Conservation (phyloP, 2,797 vertebrate genomes). For the Siniperca scherzeri region DNA sequence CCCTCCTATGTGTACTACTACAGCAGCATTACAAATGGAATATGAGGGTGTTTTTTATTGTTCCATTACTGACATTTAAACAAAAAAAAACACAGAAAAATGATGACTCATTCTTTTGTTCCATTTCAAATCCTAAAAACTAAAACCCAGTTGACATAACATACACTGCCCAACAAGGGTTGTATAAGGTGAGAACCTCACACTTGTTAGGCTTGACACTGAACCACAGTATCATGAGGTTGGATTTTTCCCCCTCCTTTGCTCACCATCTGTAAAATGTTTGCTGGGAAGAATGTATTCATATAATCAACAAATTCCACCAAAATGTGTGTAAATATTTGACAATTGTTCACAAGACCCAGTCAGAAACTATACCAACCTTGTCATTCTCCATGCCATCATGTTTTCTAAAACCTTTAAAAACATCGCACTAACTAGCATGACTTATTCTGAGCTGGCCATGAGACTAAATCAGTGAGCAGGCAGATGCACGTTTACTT, state of each 20-base stretch:
- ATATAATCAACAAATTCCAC: not conserved
- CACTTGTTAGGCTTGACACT: not conserved
- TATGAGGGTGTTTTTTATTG: not conserved
- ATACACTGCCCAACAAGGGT: not conserved
- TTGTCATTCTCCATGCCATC: not conserved
- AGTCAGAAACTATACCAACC: not conserved
- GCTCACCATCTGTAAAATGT: not conserved
- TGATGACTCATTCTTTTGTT: no score
- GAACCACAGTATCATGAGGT: not conserved
- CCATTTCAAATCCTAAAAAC: not conserved
- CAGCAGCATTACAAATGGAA: not conserved
- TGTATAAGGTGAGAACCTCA: not conserved
- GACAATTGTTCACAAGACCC: not conserved
- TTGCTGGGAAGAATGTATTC: not conserved
- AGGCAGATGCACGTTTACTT: conserved; percentile 16
- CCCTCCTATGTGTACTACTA: not conserved
- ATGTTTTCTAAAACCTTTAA: conserved; percentile 1
- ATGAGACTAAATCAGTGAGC: conserved; percentile 17
- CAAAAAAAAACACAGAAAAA: not conserved
- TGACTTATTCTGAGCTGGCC: conserved; percentile 14
- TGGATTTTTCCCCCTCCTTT: no score
- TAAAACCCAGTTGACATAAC: not conserved
- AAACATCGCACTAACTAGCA: not conserved
- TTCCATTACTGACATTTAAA: not conserved
- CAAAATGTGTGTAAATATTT: not conserved